Conservation (phyloP, 2,888 invertebrate species). For the Bruchidius siliquastri region DNA sequence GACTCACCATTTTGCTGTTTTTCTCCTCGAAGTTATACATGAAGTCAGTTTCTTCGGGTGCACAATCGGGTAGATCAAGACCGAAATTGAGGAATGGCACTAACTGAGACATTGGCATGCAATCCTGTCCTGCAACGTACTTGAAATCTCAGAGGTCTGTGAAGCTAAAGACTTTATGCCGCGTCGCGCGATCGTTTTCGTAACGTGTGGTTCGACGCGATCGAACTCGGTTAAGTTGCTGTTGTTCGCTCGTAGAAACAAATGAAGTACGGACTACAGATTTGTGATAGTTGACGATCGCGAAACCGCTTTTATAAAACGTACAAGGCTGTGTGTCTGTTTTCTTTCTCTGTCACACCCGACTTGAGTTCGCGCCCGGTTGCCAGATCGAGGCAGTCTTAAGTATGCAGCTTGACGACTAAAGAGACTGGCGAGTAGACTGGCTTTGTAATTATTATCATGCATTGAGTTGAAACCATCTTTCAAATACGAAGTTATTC, state of each 20-base stretch:
- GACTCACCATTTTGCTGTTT: slow-evolving; percentile 40
- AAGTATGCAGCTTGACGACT: not conserved
- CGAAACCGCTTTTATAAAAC: slow-evolving; percentile 20
- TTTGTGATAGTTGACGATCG: slow-evolving; percentile 6
- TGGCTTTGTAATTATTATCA: not conserved
- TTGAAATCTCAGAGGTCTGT: not conserved
- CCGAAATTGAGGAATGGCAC: slow-evolving; percentile 53
- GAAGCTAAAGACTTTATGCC: not conserved
- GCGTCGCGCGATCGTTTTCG: not conserved
- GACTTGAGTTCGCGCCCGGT: not conserved
- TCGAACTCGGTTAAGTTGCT: slow-evolving; percentile 7
- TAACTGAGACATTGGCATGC: slow-evolving; percentile 58
- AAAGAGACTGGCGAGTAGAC: not conserved
- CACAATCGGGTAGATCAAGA: slow-evolving; percentile 35
- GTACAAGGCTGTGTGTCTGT: slow-evolving; percentile 13
- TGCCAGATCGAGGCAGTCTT: not conserved
- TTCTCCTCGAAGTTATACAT: slow-evolving; percentile 33
- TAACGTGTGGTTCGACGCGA: not conserved
- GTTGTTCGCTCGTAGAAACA: slow-evolving; percentile 13
- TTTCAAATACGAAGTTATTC: too few species aligned
- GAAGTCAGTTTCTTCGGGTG: slow-evolving; percentile 31
- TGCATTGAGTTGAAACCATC: too few species aligned
- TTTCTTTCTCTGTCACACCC: slow-evolving; percentile 12
- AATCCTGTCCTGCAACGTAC: not conserved
- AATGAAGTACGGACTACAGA: slow-evolving; percentile 15